These are phyloP conservation scores for Zootermopsis nevadensis DNA, from an alignment of 2,888 invertebrate species.

Conservation along the genomic window DNA sequence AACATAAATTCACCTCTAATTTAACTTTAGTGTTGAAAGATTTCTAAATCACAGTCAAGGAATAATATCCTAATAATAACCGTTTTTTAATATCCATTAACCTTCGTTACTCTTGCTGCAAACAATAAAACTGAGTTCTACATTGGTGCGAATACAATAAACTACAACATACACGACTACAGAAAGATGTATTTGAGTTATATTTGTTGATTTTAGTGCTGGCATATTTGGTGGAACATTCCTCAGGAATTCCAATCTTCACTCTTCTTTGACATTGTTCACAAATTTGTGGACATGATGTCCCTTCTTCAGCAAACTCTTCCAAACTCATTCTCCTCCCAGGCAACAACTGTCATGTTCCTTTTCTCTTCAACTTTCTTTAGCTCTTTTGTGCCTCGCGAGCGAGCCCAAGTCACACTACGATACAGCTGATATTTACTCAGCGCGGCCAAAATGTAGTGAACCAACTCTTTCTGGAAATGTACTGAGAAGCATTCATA, in stretches of 20 bases:
- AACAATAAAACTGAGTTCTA: neutral
- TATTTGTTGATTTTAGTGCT: neutral
- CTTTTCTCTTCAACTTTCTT: neutral
- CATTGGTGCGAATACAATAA: neutral
- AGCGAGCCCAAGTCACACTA: neutral
- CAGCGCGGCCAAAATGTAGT: too few species aligned
- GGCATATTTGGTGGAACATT: neutral
- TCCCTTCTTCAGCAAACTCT: neutral
- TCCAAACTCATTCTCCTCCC: neutral
- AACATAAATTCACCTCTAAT: too few species aligned
- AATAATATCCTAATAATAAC: too few species aligned
- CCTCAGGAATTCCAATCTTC: constrained; percentile 6
- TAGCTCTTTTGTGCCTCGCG: neutral
- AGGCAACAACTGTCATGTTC: neutral
- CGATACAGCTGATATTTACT: neutral
- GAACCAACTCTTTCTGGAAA: too few species aligned
- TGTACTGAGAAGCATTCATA: too few species aligned
- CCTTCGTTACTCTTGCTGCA: neutral
- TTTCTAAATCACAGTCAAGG: too few species aligned
- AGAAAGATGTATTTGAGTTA: neutral
- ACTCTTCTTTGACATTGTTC: neutral
- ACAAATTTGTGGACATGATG: constrained; percentile 7
- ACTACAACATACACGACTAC: neutral
- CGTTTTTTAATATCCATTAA: neutral
- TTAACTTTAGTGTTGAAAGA: too few species aligned